Percentiles rank a stretch among this genome's conserved stretches.
These are phyloP conservation scores for Ornithoptera priamus DNA, from an alignment of 2,888 invertebrate species.

Conservation along the genomic window DNA sequence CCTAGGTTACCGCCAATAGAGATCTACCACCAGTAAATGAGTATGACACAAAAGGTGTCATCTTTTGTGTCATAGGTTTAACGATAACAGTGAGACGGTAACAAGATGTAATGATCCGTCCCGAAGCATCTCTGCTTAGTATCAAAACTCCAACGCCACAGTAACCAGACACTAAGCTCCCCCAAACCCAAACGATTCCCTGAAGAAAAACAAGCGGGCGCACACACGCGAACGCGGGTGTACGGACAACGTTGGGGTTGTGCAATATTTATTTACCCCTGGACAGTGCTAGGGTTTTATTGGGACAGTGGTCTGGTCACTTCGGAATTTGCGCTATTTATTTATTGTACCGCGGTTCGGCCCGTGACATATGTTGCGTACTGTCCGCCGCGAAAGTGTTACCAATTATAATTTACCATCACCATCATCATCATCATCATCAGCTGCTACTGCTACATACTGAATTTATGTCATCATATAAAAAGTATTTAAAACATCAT, in stretches of 20 bases:
- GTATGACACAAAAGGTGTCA: no score
- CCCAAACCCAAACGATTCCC: slow-evolving; percentile 26
- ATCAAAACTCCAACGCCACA: slow-evolving; percentile 7
- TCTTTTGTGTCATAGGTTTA: no score
- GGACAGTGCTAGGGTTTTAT: slow-evolving; percentile 67
- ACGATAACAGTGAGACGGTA: no score
- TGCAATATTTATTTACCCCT: slow-evolving; percentile 66
- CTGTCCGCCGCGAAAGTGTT: slow-evolving; percentile 46
- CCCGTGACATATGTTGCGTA: slow-evolving; percentile 68
- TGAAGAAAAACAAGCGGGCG: slow-evolving; percentile 26
- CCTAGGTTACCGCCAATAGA: no score
- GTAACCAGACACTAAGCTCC: slow-evolving; percentile 10
- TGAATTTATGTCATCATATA: no score
- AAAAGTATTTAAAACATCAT: no score
- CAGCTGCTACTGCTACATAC: no score
- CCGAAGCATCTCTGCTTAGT: background rate
- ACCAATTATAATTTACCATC: background rate
- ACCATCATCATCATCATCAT: no score
- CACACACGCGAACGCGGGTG: slow-evolving; percentile 31
- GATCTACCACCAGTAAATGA: no score
- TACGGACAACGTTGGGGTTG: slow-evolving; percentile 39
- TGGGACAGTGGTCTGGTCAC: slow-evolving; percentile 72
- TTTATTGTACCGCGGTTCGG: slow-evolving; percentile 69
- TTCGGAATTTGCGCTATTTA: slow-evolving; percentile 78
- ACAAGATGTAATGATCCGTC: background rate